phyloP scores from a whole-genome alignment of 2,888 invertebrate genomes.

The Drosophila anomalipes region DNA sequence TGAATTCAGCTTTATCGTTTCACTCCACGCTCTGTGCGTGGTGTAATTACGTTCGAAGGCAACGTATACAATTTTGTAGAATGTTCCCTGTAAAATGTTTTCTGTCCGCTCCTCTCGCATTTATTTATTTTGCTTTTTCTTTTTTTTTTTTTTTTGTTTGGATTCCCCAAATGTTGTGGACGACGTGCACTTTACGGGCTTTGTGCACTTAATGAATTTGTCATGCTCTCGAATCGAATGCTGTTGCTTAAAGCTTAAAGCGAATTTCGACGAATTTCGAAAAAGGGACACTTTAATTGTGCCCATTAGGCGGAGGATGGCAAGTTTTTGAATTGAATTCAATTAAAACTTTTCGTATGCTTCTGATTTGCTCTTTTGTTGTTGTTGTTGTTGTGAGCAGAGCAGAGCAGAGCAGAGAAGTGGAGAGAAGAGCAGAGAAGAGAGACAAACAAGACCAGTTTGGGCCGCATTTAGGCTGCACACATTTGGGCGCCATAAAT shows the following conservation, averaged over 20 bases:
- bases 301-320: constrained; percentile 45
- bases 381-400: neutral
- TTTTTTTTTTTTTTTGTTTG: neutral
- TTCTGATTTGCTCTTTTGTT: constrained; percentile 12
- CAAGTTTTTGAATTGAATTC: constrained; percentile 71
- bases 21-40: constrained; percentile 53
- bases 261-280: constrained; percentile 8
- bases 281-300: constrained; percentile 66
- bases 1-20: neutral
- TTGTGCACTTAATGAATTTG: constrained; percentile 71
- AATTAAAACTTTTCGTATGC: constrained; percentile 71
- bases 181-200: constrained; percentile 52
- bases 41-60: constrained; percentile 72
- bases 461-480: constrained; percentile 29
- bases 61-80: constrained; percentile 65
- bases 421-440: neutral
- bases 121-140: neutral
- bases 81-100: constrained; percentile 23
- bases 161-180: constrained; percentile 18
- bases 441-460: neutral
- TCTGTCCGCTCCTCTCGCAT: neutral
- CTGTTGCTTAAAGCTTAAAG: constrained; percentile 55
- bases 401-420: neutral
- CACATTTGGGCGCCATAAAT: constrained; percentile 31
- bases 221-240: constrained; percentile 56